phyloP scores from a whole-genome alignment of 2,113 vertebrate genomes.

The Odontophorus gujanensis region DNA sequence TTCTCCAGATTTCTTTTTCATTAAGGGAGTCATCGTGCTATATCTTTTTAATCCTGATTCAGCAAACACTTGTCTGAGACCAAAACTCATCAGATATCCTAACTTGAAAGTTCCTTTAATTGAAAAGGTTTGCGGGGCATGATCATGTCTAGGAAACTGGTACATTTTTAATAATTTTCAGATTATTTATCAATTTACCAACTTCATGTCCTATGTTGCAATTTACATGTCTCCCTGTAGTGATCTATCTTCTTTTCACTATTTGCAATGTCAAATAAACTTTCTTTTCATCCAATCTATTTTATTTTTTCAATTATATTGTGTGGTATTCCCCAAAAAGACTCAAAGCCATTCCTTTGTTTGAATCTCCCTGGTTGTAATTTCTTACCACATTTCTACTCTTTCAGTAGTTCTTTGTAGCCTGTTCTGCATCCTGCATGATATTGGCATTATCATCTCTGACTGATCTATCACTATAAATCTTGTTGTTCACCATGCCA shows the following conservation, averaged over 20 bases:
- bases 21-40: background rate
- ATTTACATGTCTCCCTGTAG: background rate
- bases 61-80: background rate
- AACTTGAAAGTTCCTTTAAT: background rate
- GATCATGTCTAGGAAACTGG: background rate
- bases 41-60: background rate
- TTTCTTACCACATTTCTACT: background rate
- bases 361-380: background rate
- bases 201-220: background rate
- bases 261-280: background rate
- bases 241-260: background rate
- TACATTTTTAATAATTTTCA: background rate
- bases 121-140: background rate
- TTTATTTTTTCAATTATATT: conserved; percentile 7
- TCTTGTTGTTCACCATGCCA: background rate
- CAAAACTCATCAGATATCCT: background rate
- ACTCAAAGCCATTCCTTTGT: background rate
- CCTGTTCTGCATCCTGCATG: background rate
- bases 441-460: background rate
- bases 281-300: background rate
- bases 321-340: background rate
- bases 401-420: background rate
- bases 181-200: background rate
- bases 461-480: background rate
- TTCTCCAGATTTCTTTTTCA: background rate